phyloP scores from a whole-genome alignment of 2,888 invertebrate species.

The Phymatocera aterrima region DNA sequence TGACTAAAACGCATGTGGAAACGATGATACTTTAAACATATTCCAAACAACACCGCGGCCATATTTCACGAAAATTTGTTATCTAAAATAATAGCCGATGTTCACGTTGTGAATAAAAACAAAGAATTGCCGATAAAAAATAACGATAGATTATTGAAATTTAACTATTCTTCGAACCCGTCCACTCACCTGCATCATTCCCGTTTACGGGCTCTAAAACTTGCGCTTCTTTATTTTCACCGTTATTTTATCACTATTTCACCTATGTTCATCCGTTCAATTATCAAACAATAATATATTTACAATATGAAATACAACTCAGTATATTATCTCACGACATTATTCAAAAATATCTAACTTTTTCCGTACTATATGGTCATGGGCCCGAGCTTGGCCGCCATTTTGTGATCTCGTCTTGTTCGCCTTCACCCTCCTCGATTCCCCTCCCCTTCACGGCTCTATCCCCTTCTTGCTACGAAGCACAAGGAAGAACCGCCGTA shows the following conservation, averaged over 20 bases:
- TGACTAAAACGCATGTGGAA: conserved; percentile 60
- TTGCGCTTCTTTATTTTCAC: conserved; percentile 52
- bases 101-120: conserved; percentile 50
- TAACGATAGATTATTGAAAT: conserved; percentile 52
- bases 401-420: conserved; percentile 71
- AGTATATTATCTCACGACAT: conserved; percentile 62
- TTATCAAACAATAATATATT: conserved; percentile 55
- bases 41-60: conserved; percentile 70
- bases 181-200: conserved; percentile 73
- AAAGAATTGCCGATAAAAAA: conserved; percentile 53
- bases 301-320: conserved; percentile 59
- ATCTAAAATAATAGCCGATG: conserved; percentile 46
- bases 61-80: conserved; percentile 55
- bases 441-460: conserved; percentile 53
- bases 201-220: conserved; percentile 69
- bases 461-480: too few relatives aligned
- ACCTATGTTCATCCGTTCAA: conserved; percentile 52
- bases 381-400: conserved; percentile 70
- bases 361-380: conserved; percentile 71
- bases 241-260: conserved; percentile 50
- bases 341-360: conserved; percentile 66
- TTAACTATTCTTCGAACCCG: conserved; percentile 61
- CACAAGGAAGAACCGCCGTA: conserved; percentile 49
- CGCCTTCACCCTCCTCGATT: conserved; percentile 58
- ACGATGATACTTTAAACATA: conserved; percentile 63